phyloP scores from a whole-genome alignment of 2,797 vertebrate species.

The Lithobates sylvaticus region DNA sequence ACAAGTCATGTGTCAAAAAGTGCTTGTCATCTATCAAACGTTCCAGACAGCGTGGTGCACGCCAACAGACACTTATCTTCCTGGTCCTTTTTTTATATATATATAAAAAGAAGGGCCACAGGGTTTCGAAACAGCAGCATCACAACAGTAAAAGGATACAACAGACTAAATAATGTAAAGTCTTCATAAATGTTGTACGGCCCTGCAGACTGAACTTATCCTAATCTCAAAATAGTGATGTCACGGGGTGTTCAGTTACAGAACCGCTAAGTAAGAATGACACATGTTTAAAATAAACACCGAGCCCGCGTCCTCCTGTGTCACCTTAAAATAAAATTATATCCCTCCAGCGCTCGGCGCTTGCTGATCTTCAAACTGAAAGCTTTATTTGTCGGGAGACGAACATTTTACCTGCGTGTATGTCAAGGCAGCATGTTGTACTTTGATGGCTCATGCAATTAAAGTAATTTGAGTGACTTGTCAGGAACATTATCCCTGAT shows the following conservation, averaged over 20 bases:
- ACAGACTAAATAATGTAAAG: constrained; percentile 89
- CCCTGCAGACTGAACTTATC: constrained; percentile 85
- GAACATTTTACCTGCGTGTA: constrained; percentile 31
- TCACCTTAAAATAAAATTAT: background rate
- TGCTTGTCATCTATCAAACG: background rate
- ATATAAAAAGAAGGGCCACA: constrained; percentile 77
- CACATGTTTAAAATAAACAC: constrained; percentile 24
- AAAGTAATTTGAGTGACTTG: constrained; percentile 69
- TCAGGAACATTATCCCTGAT: constrained; percentile 71
- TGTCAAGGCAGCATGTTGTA: constrained; percentile 44
- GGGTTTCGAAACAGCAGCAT: constrained; percentile 76
- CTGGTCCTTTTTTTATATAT: constrained; percentile 70
- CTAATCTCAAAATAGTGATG: constrained; percentile 87
- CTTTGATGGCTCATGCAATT: constrained; percentile 64
- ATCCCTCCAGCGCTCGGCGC: background rate
- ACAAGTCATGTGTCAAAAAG: constrained; percentile 26
- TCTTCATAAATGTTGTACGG: constrained; percentile 91
- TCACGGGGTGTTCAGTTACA: constrained; percentile 82
- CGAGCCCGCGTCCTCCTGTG: background rate
- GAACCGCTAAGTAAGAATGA: constrained; percentile 64
- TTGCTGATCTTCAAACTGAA: constrained; percentile 44
- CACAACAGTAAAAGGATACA: constrained; percentile 87
- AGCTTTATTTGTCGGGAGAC: constrained; percentile 17
- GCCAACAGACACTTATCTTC: constrained; percentile 67
- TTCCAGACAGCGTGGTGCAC: constrained; percentile 52